A percentile compares a stretch with the other conserved stretches of the same genome.
phyloP scores from a whole-genome alignment of 2,888 invertebrate species.

The Adela reaumurella region DNA sequence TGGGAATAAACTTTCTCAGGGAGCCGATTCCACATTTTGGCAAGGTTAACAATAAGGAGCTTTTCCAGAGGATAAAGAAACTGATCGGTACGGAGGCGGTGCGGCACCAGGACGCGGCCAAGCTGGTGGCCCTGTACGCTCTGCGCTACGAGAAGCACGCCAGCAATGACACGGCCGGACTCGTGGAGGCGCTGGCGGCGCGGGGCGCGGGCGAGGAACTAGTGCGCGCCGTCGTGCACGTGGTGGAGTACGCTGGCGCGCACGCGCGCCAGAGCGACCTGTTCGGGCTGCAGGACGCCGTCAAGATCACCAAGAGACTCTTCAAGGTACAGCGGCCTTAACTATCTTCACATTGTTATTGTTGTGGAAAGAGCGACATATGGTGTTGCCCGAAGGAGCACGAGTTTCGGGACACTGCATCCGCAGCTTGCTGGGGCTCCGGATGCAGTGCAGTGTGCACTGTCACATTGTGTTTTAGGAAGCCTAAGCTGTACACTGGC shows the following conservation, averaged over 20 bases:
- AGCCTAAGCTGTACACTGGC: too few species aligned
- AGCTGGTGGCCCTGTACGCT: constrained; percentile 89
- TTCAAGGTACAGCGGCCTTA: constrained; percentile 68
- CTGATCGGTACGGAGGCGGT: constrained; percentile 71
- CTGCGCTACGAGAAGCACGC: constrained; percentile 89
- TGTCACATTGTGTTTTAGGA: too few species aligned
- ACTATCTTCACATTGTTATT: too few species aligned
- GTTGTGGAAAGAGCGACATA: too few species aligned
- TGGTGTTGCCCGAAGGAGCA: too few species aligned
- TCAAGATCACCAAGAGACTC: constrained; percentile 86
- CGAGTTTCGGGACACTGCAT: too few species aligned
- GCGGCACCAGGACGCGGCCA: constrained; percentile 75
- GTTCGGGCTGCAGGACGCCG: constrained; percentile 79
- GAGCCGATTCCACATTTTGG: too few species aligned
- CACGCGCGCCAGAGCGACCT: constrained; percentile 79
- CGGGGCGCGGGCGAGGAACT: constrained; percentile 66
- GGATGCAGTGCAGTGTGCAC: too few species aligned
- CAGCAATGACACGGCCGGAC: constrained; percentile 74
- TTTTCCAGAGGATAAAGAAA: constrained; percentile 68
- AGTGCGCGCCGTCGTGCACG: constrained; percentile 58
- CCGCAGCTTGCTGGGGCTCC: too few species aligned
- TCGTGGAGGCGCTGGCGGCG: constrained; percentile 70
- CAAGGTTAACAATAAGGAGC: too few species aligned
- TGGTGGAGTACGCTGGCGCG: constrained; percentile 83
- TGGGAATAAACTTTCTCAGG: too few species aligned